Evolutionary conservation across 2,797 vertebrate genomes (phyloP), one percentile per base, ranked within the genome.

Genomic region (Fratercula arctica): DNA sequence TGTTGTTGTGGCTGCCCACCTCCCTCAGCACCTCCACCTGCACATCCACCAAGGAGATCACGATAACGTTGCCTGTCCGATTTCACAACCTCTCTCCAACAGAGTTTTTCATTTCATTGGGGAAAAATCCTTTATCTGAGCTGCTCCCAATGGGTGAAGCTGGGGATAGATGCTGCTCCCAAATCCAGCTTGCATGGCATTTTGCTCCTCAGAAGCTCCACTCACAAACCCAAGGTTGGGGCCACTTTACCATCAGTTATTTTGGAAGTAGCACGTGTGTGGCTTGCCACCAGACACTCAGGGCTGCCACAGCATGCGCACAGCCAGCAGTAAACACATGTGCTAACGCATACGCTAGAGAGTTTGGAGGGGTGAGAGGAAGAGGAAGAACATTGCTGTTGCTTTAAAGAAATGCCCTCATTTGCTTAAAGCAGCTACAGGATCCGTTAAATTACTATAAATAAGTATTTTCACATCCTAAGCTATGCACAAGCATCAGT

Each of bases 271-370:
- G 13, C 8, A 64, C 23, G 5, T 0, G 0, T 4, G 9, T 39
- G 50, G 13, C 28, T 39, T 45, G 29, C 16, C 31, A 48, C 28
- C 50, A 70, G 57, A 63, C 72, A 33, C 35, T n/a, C 18, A 24
- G 45, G 24, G 33, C 39, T 39, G 39, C 37, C 33, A 81, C 37
- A 2, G 0, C 23, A 16, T 2, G 18, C 1, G 1, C 41, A 28
- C 3, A 66, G 15, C 48, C 46, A 46, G n/a, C 39, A 54, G 41
- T 11, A 41, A 82, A 56, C 5, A 3, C 23, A 8, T 4, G 4
- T 26, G 57, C 13, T 41, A 79, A 72, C 21, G 31, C 64, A 26
- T 5, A 6, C 5, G 11, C 29, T 37, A 48, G 35, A 74, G 54
- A 33, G 25, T 69, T 56, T 43, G 41, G 41, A 68, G 4, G 19